Evolutionary conservation across 2,797 vertebrate genomes (phyloP).

Genomic region (Hyperoplus lanceolatus): DNA sequence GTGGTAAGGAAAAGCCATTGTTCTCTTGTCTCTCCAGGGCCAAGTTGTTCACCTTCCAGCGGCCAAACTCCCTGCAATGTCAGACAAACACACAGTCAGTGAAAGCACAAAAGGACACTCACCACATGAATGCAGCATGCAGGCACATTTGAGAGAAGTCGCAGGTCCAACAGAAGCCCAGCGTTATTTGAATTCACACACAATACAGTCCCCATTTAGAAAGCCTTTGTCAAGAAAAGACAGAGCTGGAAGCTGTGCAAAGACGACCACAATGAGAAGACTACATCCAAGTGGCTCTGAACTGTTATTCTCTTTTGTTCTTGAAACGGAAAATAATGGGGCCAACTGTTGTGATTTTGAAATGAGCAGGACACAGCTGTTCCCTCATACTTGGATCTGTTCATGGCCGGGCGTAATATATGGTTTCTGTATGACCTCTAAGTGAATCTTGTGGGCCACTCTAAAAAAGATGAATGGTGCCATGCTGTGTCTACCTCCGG

Average conservation of each 20-base stretch:
- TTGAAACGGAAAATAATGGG: constrained; percentile 22
- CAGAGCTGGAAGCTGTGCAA: background rate
- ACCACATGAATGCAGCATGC: constrained; percentile 35
- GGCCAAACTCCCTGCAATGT: constrained; percentile 96
- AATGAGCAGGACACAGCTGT: constrained; percentile 51
- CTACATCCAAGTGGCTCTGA: constrained; percentile 40
- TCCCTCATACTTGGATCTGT: constrained; percentile 54
- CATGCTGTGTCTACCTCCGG: constrained; percentile 66
- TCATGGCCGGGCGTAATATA: constrained; percentile 62
- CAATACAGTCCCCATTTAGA: constrained; percentile 37
- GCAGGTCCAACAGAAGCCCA: background rate
- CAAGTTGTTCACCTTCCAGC: constrained; percentile 99
- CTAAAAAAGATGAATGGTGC: constrained; percentile 63
- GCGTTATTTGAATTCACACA: background rate
- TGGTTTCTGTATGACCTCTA: constrained; percentile 65
- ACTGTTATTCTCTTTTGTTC: constrained; percentile 24
- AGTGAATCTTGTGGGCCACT: constrained; percentile 51
- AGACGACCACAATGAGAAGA: constrained; percentile 16
- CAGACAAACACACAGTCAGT: constrained; percentile 66
- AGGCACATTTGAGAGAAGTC: constrained; percentile 13
- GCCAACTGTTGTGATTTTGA: constrained; percentile 38
- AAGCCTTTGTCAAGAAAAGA: constrained; percentile 29
- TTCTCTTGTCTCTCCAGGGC: constrained; percentile 96
- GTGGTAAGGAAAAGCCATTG: constrained; percentile 93
- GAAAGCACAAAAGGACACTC: constrained; percentile 32